These are phyloP conservation scores for Tenebrosternarchus preto DNA, from an alignment of 2,113 vertebrate species.

Conservation along the genomic window DNA sequence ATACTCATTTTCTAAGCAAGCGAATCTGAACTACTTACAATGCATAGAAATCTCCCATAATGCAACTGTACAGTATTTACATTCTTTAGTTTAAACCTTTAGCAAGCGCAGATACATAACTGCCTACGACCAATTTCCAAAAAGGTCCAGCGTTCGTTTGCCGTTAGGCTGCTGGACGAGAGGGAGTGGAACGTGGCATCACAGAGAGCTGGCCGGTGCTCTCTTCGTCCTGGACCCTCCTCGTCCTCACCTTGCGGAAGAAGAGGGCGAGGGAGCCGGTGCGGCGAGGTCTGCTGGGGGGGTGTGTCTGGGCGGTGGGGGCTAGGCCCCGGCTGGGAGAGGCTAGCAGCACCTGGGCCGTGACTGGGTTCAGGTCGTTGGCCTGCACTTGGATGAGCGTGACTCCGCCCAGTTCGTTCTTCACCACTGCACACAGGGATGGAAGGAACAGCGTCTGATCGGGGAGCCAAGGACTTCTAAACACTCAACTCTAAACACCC, in stretches of 20 bases:
- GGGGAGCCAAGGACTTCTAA: too few species aligned
- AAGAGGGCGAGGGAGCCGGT: conserved; percentile 94
- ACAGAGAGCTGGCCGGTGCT: too few species aligned
- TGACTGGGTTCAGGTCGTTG: conserved; percentile 69
- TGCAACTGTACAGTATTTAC: too few species aligned
- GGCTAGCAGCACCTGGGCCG: conserved; percentile 78
- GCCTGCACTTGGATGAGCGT: conserved; percentile 82
- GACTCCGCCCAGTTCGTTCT: conserved; percentile 76
- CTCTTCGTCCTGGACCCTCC: not conserved
- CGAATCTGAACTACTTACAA: not conserved
- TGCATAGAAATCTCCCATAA: too few species aligned
- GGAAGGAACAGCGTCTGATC: conserved; percentile 10
- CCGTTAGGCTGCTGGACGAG: too few species aligned
- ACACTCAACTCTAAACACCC: too few species aligned
- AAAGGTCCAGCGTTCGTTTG: too few species aligned
- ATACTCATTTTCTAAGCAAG: not conserved
- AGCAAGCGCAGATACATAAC: too few species aligned
- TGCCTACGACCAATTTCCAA: too few species aligned
- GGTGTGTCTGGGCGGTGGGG: conserved; percentile 50
- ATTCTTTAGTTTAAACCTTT: too few species aligned
- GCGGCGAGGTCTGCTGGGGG: conserved; percentile 75
- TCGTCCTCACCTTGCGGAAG: conserved; percentile 87
- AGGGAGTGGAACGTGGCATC: too few species aligned
- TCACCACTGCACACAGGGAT: conserved; percentile 70
- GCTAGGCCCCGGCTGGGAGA: conserved; percentile 67